Evolutionary conservation across 92 coral and sea anemone species (phyloP).

Genomic region (Umimayanthus chanpuru): DNA sequence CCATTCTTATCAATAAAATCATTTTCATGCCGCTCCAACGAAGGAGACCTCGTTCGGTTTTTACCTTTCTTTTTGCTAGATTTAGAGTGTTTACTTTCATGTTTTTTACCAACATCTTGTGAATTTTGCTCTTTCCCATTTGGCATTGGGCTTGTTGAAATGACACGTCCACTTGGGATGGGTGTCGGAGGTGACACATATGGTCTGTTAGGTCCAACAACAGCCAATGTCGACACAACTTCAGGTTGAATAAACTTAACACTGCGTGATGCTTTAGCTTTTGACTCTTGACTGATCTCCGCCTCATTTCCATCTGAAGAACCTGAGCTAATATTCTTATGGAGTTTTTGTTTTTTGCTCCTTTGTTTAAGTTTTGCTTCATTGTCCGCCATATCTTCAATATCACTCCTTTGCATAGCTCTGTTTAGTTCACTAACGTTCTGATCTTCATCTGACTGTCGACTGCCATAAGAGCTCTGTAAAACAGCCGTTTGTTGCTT

Average conservation of each 20-base stretch:
- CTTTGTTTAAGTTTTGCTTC: slow-evolving; percentile 44
- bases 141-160: slow-evolving; percentile 67
- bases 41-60: slow-evolving; percentile 67
- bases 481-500: not conserved
- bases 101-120: not conserved
- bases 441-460: not conserved
- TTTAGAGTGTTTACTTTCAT: slow-evolving; percentile 29
- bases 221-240: slow-evolving; percentile 58
- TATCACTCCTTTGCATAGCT: slow-evolving; percentile 42
- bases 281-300: slow-evolving; percentile 31
- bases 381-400: slow-evolving; percentile 41
- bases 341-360: slow-evolving; percentile 54
- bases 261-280: slow-evolving; percentile 44
- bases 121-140: slow-evolving; percentile 9
- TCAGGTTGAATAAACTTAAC: slow-evolving; percentile 88
- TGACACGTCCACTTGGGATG: slow-evolving; percentile 81
- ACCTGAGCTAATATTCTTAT: slow-evolving; percentile 51
- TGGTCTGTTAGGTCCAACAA: slow-evolving; percentile 61
- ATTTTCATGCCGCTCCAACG: slow-evolving; percentile 50
- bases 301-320: slow-evolving; percentile 64
- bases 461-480: slow-evolving; percentile 10
- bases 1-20: slow-evolving; percentile 12
- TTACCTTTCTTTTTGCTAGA: slow-evolving; percentile 59
- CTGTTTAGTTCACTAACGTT: slow-evolving; percentile 9
- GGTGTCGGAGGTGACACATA: slow-evolving; percentile 78